phyloP scores from a whole-genome alignment of 2,888 invertebrate species.

The Hypsopygia costalis region DNA sequence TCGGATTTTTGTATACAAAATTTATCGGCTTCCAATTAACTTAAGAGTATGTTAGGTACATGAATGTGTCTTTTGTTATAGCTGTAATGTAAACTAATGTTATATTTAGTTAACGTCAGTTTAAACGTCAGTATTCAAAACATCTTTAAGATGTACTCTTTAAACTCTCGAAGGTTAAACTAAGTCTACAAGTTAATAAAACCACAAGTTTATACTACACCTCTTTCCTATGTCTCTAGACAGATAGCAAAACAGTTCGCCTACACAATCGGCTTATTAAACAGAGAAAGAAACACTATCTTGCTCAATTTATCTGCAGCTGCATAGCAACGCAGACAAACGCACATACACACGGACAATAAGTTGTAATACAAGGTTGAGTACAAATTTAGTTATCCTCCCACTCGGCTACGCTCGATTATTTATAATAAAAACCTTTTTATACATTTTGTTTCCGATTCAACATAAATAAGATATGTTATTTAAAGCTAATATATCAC shows the following conservation, averaged over 20 bases:
- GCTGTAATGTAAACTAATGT: too few relatives aligned
- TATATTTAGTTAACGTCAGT: too few relatives aligned
- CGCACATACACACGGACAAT: slow-evolving; percentile 41
- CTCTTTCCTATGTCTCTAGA: slow-evolving; percentile 2
- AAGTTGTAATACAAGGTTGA: slow-evolving; percentile 62
- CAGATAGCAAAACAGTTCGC: slow-evolving; percentile 12
- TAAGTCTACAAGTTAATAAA: slow-evolving; percentile 1
- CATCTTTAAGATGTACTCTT: not conserved
- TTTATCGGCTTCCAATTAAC: too few relatives aligned
- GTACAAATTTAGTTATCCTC: slow-evolving; percentile 77
- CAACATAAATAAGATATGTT: slow-evolving; percentile 82
- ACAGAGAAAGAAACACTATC: slow-evolving; percentile 58
- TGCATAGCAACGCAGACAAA: slow-evolving; percentile 32
- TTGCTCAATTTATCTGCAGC: slow-evolving; percentile 62
- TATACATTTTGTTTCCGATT: slow-evolving; percentile 78
- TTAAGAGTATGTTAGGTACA: too few relatives aligned
- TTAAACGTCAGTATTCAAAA: too few relatives aligned
- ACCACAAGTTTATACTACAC: slow-evolving; percentile 1
- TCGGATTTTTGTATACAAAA: too few relatives aligned
- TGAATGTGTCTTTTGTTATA: too few relatives aligned
- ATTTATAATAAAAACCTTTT: slow-evolving; percentile 74
- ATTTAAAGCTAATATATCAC: slow-evolving; percentile 80
- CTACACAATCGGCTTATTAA: slow-evolving; percentile 46
- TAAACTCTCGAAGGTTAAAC: not conserved
- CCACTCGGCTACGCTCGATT: slow-evolving; percentile 61